Evolutionary conservation across 1,140 invertebrate genomes (phyloP).

Genomic region (Drosophila bocqueti): DNA sequence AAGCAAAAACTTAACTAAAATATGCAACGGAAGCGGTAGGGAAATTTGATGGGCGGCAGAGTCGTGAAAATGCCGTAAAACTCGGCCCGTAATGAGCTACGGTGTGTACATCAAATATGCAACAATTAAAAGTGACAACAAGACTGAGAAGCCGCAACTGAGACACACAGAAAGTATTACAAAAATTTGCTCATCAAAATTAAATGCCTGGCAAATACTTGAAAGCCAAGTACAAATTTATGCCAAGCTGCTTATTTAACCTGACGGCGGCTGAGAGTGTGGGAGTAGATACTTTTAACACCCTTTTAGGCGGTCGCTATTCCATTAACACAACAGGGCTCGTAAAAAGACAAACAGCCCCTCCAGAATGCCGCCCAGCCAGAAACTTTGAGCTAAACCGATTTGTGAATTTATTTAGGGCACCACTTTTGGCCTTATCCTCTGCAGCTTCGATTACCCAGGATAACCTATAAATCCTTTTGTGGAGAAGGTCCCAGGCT

Average conservation of each 20-base stretch:
- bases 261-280: not conserved
- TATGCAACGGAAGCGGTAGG: conserved; percentile 61
- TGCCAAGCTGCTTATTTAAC: conserved; percentile 44
- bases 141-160: conserved; percentile 23
- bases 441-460: conserved; percentile 52
- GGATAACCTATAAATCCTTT: conserved; percentile 52
- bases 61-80: conserved; percentile 73
- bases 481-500: not conserved
- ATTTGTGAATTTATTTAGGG: conserved; percentile 68
- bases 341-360: conserved; percentile 68
- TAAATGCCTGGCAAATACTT: conserved; percentile 66
- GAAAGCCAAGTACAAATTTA: conserved; percentile 60
- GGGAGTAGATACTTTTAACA: conserved; percentile 47
- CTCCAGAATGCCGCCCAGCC: conserved; percentile 32
- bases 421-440: conserved; percentile 35
- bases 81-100: conserved; percentile 57
- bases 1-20: conserved; percentile 68
- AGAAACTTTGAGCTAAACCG: conserved; percentile 58
- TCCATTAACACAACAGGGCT: conserved; percentile 60
- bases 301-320: conserved; percentile 54
- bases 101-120: conserved; percentile 69
- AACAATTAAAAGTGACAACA: conserved; percentile 79
- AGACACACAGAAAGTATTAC: conserved; percentile 38
- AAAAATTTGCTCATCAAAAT: conserved; percentile 65
- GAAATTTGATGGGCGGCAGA: conserved; percentile 53